Evolutionary conservation across 2,888 invertebrate genomes (phyloP), one percentile per base, ranked within the genome.

Genomic region (Scrobipalpa atriplicella): DNA sequence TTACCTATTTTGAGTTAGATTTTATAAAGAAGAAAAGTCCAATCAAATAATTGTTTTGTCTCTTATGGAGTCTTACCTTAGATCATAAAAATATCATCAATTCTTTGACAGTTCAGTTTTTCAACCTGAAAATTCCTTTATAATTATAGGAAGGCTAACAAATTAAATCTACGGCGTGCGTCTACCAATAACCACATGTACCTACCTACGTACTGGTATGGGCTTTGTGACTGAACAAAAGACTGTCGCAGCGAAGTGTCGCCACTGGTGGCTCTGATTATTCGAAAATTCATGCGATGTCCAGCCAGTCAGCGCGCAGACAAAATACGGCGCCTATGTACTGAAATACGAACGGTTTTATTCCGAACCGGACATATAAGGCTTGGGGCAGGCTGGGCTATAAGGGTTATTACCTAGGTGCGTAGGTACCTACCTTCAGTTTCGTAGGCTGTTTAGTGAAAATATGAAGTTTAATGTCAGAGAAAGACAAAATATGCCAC

Each of bases 201-300:
- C 29, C 2, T 56, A 29, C 29, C 2, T 11, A 56, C 19, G 13
- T 9, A 19, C 38, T 13, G 9, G 9, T 43, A 62, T 62, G 19
- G 19, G 47, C 47, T 29, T 43, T 47, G 47, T 62, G 52, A 54
- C 38, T 41, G 19, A 63, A 67, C 67, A 67, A 67, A 65, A 65
- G 65, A 65, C 67, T 43, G 67, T 68, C 69, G 70, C 70, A 71
- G 66, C 63, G 61, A 66, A 67, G 67, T 60, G 70, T 64, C 66
- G 66, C 38, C 60, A 71, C 70, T 73, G 71, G 73, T 74, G 71
- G 76, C 81, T 80, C 80, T 85, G 86, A 85, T 88, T 87, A 86
- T 85, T 89, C 77, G 83, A 86, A 85, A 88, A 89, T 87, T 84
- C 87, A 86, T 86, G 83, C 76, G 77, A 77, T 79, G 84, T 83